phyloP scores from a whole-genome alignment of 1,140 invertebrate species.

The Cydia pomonella region DNA sequence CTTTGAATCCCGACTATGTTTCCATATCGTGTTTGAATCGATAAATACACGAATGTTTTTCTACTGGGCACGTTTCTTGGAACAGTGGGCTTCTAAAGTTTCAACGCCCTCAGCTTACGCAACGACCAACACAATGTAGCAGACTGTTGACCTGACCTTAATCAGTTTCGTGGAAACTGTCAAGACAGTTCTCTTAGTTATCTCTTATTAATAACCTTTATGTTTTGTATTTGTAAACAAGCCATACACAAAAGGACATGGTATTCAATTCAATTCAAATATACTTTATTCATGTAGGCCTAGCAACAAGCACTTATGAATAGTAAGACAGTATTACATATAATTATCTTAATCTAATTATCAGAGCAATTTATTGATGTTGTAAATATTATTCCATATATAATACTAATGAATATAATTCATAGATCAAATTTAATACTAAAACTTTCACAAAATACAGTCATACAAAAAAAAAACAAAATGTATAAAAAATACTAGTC shows the following conservation, averaged over 20 bases:
- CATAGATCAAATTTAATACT: too few species aligned
- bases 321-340: too few species aligned
- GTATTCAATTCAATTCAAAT: too few species aligned
- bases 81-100: slow-evolving; percentile 60
- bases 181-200: slow-evolving; percentile 15
- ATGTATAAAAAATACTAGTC: too few species aligned
- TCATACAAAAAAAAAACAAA: too few species aligned
- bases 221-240: slow-evolving; percentile 39
- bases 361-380: too few species aligned
- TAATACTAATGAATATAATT: too few species aligned
- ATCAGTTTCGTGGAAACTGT: slow-evolving; percentile 50
- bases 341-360: too few species aligned
- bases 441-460: too few species aligned
- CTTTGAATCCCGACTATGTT: slow-evolving; percentile 64
- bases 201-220: slow-evolving; percentile 40
- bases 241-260: background rate
- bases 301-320: too few species aligned
- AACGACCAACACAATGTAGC: slow-evolving; percentile 57
- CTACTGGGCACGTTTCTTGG: slow-evolving; percentile 74
- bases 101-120: slow-evolving; percentile 66
- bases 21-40: slow-evolving; percentile 71
- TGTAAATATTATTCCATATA: too few species aligned
- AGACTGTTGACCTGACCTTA: slow-evolving; percentile 62
- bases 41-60: slow-evolving; percentile 73
- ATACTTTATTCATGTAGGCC: too few species aligned